Conservation (phyloP, 2,888 invertebrate species). For the Phytoseiulus persimilis region DNA sequence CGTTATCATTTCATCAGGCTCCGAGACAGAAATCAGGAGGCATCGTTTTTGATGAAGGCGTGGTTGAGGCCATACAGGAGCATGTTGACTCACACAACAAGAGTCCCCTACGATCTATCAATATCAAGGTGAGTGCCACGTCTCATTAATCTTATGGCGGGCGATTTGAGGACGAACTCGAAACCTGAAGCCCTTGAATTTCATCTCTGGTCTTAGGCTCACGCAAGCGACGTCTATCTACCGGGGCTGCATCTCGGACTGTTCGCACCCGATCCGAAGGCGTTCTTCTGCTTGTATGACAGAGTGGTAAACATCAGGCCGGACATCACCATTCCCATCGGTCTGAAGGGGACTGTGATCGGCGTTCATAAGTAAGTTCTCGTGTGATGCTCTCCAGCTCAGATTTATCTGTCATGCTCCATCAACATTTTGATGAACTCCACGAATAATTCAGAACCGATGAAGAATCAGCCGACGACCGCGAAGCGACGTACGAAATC, state of each 20-base stretch:
- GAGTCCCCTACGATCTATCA: conserved; percentile 43
- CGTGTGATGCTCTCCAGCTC: too few species aligned
- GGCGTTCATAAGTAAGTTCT: conserved; percentile 51
- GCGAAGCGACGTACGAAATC: conserved; percentile 63
- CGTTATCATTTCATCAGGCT: conserved; percentile 49
- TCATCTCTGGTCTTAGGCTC: neutral
- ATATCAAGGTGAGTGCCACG: conserved; percentile 10
- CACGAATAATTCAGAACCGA: neutral
- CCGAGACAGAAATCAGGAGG: conserved; percentile 63
- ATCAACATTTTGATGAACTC: too few species aligned
- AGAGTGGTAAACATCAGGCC: conserved; percentile 70
- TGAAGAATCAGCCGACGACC: conserved; percentile 53
- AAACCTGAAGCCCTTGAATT: too few species aligned
- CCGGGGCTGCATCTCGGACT: conserved; percentile 49
- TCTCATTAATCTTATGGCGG: too few species aligned
- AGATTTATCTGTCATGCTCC: conserved; percentile 24
- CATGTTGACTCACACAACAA: conserved; percentile 51
- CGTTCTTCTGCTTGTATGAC: conserved; percentile 66
- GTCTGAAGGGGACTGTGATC: conserved; percentile 74
- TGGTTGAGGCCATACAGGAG: conserved; percentile 56
- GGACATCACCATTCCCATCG: conserved; percentile 69
- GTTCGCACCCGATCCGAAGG: conserved; percentile 61
- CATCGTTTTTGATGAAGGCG: conserved; percentile 62
- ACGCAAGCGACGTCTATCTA: conserved; percentile 42
- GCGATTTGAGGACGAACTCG: too few species aligned